These are phyloP conservation scores for Anguilla obscura DNA, from an alignment of 2,797 vertebrate species.

Conservation along the genomic window DNA sequence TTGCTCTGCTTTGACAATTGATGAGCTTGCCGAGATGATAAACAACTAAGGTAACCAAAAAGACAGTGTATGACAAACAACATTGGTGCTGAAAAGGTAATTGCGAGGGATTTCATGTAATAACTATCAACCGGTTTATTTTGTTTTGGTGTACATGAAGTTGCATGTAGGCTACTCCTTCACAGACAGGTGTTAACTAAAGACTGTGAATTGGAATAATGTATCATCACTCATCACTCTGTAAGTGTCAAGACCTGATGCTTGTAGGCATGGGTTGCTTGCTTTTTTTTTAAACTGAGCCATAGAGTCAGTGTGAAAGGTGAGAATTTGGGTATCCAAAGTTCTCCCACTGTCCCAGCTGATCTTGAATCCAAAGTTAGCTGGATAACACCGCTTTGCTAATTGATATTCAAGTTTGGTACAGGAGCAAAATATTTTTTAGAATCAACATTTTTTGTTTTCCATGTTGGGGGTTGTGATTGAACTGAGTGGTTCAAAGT, in stretches of 20 bases:
- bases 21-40: background rate
- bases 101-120: background rate
- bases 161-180: background rate
- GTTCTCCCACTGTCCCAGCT: background rate
- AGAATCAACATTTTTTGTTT: background rate
- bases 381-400: background rate
- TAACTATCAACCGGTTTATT: background rate
- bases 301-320: background rate
- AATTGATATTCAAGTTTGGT: background rate
- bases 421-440: background rate
- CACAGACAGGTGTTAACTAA: background rate
- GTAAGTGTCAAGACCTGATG: background rate
- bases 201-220: background rate
- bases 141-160: background rate
- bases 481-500: background rate
- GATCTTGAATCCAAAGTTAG: background rate
- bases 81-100: background rate
- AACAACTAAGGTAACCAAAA: constrained; percentile 4
- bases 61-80: background rate
- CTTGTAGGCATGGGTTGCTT: background rate
- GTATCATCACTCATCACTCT: background rate
- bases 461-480: background rate
- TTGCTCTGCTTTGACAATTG: background rate
- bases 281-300: background rate
- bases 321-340: background rate